Conservation (phyloP, 2,797 vertebrate species). For the Hemibagrus guttatus region DNA sequence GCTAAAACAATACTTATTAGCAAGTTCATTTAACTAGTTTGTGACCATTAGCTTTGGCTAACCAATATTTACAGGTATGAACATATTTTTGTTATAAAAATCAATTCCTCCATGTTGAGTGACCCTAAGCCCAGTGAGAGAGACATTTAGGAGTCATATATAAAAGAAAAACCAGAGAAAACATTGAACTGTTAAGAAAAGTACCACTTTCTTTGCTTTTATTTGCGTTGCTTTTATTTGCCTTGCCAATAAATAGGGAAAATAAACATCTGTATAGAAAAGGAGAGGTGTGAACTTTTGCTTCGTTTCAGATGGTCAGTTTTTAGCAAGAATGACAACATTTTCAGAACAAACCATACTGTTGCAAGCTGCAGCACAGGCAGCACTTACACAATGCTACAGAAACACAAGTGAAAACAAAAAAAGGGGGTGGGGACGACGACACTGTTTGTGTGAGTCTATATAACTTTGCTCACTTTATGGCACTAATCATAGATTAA, state of each 20-base stretch:
- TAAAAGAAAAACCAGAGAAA: not conserved
- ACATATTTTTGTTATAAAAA: not conserved
- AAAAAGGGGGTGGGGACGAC: not conserved
- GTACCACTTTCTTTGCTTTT: not conserved
- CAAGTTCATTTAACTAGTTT: too few relatives aligned
- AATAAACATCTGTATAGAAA: constrained; percentile 48
- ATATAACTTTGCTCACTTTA: not conserved
- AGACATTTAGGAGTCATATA: not conserved
- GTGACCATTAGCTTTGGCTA: too few relatives aligned
- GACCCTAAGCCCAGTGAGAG: not conserved
- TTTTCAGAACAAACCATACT: not conserved
- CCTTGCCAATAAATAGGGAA: constrained; percentile 48
- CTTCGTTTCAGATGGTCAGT: not conserved
- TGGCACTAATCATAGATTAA: constrained; percentile 34
- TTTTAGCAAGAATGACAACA: not conserved
- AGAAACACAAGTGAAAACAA: not conserved
- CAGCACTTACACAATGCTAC: not conserved
- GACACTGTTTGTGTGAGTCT: not conserved
- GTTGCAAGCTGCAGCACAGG: not conserved
- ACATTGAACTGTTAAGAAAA: not conserved
- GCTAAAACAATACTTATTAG: too few relatives aligned
- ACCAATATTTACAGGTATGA: too few relatives aligned
- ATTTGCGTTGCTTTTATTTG: constrained; percentile 45
- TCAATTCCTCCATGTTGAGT: not conserved
- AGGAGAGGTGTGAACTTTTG: constrained; percentile 9